Evolutionary conservation across 2,113 vertebrate species (phyloP), one percentile per base, ranked within the genome.

Genomic region (Ictalurus furcatus): DNA sequence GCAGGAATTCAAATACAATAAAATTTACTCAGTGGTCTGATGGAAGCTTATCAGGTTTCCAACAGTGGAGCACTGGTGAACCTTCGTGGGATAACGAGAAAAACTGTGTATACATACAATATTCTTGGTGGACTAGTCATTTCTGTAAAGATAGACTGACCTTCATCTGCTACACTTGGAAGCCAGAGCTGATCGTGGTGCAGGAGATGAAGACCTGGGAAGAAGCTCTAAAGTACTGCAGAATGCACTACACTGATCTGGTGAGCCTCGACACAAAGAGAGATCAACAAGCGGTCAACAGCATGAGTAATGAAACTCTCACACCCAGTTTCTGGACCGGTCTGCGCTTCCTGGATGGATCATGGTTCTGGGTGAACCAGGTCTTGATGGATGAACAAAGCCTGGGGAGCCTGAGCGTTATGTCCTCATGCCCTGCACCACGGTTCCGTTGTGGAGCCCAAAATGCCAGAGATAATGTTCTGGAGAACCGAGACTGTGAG

Each of bases 41-140:
- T 30, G 61, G 61, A 69, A 34, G n/a, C 11, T 2, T 17, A 54
- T 2, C 52, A 34, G 8, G 9, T 61, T 83, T 23, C 13, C 11
- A 0, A 25, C 0, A 61, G 0, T 61, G 30, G 81, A 0, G 0
- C 7, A 0, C 0, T 11, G 0, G 6, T 12, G 7, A 37, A 83
- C 56, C 8, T 13, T 21, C 1, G 0, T 3, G 4, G 16, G 11
- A 28, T 28, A 0, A 19, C 3, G 1, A 4, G 21, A 4, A 34
- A 16, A 23, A 19, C 17, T 83, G 54, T 59, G 54, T 59, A 30
- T 12, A 0, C 59, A 3, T 6, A 3, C 3, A 19, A 6, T 0
- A 12, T 58, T 0, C 2, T 56, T 19, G 2, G 9, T 40, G 6
- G 34, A 0, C 0, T 37, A 23, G 1, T 83, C 0, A 37, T 12